Evolutionary conservation across 2,888 invertebrate species (phyloP).

Genomic region (Linhomoeus sp.): DNA sequence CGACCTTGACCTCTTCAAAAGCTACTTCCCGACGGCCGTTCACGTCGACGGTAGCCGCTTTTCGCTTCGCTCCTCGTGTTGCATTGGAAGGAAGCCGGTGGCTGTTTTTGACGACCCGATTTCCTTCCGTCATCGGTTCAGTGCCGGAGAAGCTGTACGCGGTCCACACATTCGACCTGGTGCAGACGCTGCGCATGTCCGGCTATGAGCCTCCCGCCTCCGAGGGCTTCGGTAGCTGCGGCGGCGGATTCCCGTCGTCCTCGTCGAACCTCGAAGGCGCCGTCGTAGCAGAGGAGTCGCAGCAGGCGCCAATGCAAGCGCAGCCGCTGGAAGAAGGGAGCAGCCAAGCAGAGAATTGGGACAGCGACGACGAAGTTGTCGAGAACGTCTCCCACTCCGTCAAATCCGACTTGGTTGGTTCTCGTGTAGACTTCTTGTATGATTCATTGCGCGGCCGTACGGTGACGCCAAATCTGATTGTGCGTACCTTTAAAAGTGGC

Average conservation of each 20-base stretch:
- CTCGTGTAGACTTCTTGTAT: no score
- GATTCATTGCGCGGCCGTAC: no score
- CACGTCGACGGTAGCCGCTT: slow-evolving; percentile 43
- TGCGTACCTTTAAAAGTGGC: no score
- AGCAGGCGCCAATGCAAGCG: no score
- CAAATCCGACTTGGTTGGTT: no score
- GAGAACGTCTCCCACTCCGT: no score
- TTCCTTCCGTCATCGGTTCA: slow-evolving; percentile 4
- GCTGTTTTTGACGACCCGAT: not conserved
- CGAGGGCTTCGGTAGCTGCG: not conserved
- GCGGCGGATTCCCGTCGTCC: no score
- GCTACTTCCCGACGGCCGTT: slow-evolving; percentile 61
- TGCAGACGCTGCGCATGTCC: slow-evolving; percentile 18
- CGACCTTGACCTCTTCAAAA: slow-evolving; percentile 55
- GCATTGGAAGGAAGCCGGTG: not conserved
- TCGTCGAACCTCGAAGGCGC: no score
- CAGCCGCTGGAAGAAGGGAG: not conserved
- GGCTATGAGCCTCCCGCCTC: slow-evolving; percentile 11
- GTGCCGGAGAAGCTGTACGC: slow-evolving; percentile 17
- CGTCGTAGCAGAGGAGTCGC: not conserved
- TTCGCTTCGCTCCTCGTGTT: not conserved
- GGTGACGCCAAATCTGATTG: no score
- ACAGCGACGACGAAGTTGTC: no score
- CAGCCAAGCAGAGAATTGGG: not conserved
- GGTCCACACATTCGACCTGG: slow-evolving; percentile 16